phyloP scores from a whole-genome alignment of 2,113 vertebrate genomes.

The Phylloscopus whistleri region DNA sequence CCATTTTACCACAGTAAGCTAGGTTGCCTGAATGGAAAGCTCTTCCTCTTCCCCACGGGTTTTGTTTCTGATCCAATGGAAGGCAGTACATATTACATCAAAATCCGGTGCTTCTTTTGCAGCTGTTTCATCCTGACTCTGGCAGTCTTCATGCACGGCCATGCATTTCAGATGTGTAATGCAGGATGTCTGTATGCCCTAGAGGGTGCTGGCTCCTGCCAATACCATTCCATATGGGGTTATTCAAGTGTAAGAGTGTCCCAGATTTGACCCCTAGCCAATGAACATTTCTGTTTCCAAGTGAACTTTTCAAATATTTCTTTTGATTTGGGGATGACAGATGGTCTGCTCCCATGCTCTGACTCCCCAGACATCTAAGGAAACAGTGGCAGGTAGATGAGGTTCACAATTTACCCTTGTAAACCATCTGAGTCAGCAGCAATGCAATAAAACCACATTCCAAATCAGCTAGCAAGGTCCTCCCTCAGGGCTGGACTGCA shows the following conservation, averaged over 20 bases:
- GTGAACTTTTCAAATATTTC: not conserved
- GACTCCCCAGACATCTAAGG: not conserved
- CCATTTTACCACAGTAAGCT: not conserved
- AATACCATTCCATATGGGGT: not conserved
- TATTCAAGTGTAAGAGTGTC: not conserved
- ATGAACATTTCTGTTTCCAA: not conserved
- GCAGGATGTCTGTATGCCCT: not conserved
- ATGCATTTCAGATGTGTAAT: not conserved
- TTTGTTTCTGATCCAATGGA: not conserved
- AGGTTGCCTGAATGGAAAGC: not conserved
- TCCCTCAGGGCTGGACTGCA: not conserved
- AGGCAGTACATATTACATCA: not conserved
- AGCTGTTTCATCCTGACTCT: not conserved
- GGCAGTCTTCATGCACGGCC: not conserved
- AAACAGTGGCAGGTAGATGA: not conserved
- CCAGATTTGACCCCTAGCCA: not conserved
- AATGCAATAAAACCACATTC: not conserved
- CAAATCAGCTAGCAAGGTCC: conserved; percentile 5
- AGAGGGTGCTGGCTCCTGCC: not conserved
- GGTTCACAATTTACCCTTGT: conserved; percentile 1
- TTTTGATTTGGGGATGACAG: not conserved
- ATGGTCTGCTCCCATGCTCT: not conserved
- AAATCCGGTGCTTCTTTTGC: not conserved
- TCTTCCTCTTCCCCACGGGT: not conserved
- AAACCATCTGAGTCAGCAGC: conserved; percentile 15